Evolutionary conservation across 1,140 invertebrate species (phyloP), one percentile per base, ranked within the genome.

Genomic region (Anadara kagoshimensis): DNA sequence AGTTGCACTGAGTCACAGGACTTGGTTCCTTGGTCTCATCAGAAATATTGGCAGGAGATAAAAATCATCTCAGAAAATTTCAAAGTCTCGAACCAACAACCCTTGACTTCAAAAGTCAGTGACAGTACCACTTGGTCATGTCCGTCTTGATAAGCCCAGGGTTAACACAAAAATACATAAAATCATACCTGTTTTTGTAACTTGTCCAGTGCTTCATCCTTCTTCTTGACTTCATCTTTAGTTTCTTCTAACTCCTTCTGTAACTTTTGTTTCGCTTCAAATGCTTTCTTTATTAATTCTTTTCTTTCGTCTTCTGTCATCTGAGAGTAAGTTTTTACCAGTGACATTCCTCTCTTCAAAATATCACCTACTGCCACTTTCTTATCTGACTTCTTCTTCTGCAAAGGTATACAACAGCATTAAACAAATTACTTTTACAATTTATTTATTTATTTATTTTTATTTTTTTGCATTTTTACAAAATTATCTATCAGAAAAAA

Each of bases 261-360:
- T 44, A 83, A 75, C 54, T 82, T 72, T 47, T 81, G 57, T 53
- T 85, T 83, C n/a, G 79, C 82, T 69, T 83, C 83, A 71, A 85
- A 78, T 4, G 81, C 83, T 75, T 76, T 73, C 57, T 81, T 74
- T 20, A 84, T 82, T 22, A 84, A 49, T 51, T 81, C 78, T 69
- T 79, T 82, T 24, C 78, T 69, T 59, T 83, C 80, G 4, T 71
- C 74, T 29, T 83, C 80, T 18, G 82, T 73, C 83, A 85, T 80
- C 44, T 81, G 69, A 1, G 79, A 81, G 63, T 81, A 85, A 26
- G 69, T 81, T 58, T 83, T 84, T n/a, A 83, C 78, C 49, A 84
- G 62, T 3, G 83, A 84, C 78, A 84, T 79, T 14, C 78, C 81
- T 51, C 76, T 64, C 45, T 79, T 80, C 24, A 84, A 59, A 22